Evolutionary conservation across 2,797 vertebrate species (phyloP), one percentile per base, ranked within the genome.

Genomic region (Lindbergichthys nudifrons): DNA sequence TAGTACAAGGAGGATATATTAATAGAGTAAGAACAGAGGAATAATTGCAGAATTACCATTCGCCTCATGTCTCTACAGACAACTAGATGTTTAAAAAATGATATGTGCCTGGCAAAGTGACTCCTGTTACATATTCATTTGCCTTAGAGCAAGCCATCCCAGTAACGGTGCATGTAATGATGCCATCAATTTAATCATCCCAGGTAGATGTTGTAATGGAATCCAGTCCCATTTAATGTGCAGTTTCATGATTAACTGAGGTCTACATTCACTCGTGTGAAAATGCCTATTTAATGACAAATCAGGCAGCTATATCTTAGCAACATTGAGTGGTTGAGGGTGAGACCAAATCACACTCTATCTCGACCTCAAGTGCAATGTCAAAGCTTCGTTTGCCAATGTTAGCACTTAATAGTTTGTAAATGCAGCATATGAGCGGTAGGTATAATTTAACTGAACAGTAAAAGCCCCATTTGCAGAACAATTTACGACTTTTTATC

Each of bases 111-210:
- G 6, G n/a, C 48, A 3, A 59, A 66, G 47, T 56, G 54, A 75
- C n/a, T 68, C 74, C 16, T 26, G n/a, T 32, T 74, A 51, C 65
- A 73, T 66, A 39, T 57, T 57, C 1, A 78, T 75, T 70, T 36
- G 7, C n/a, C 23, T 66, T n/a, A 15, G 23, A 70, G 45, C 36
- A 57, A 65, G 6, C 16, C 42, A 53, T 71, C 46, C 57, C 46
- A 47, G 43, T 71, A 70, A 73, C 41, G 3, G 18, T 14, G 57
- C 48, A 62, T 32, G 32, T 61, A 59, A 74, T 30, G 42, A 71
- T 52, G 48, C 30, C 32, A 62, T 80, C 72, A 75, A 42, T 51
- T 77, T 63, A 81, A 83, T 76, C 39, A 65, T 48, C 54, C 51
- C 15, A 43, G 47, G 11, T 65, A 56, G 57, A 67, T 51, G 18